Evolutionary conservation across 2,797 vertebrate species (phyloP), one percentile per base, ranked within the genome.

Genomic region (Chromis chromis): DNA sequence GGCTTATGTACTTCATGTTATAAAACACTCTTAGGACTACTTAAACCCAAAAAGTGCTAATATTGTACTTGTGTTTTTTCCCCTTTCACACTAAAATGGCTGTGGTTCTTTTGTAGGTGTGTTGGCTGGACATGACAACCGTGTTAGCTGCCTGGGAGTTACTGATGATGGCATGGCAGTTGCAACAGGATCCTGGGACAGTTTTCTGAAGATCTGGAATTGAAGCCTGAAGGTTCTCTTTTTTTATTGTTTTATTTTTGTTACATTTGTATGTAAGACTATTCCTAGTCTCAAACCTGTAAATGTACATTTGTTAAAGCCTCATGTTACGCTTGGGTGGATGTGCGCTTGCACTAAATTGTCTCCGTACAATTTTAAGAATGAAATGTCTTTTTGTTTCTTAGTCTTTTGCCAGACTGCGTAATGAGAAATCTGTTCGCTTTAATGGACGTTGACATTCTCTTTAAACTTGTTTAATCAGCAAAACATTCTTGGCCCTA

Each of bases 181-280:
- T 92, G 98, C 98, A 81, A 99, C 98, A 72, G 98, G 98, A 89
- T 99, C 98, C 82, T 99, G 98, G 98, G 98, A 99, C 94, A 99
- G 98, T 94, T 99, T 99, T 95, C 97, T 99, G 93, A 99, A 99
- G 96, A 99, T 99, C 95, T 99, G 98, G 98, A 99, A 99, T 96
- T 99, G 95, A 98, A 93, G 78, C 88, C 94, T 93, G 94, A 95
- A 95, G 94, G 96, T 96, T 60, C 55, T 64, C 13, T 44, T 19
- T 44, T 44, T 48, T 48, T 49, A 27, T 61, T 63, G 7, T 49
- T 27, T 24, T 21, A 25, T 19, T 54, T 65, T 48, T 48, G 3
- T 57, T 63, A 53, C 28, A 70, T 73, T 80, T 68, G 31, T 81
- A 49, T 21, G 19, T 49, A 49, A 48, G 19, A 19, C 46, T 21